phyloP scores from a whole-genome alignment of 2,113 vertebrate genomes.

The Bettongia penicillata region DNA sequence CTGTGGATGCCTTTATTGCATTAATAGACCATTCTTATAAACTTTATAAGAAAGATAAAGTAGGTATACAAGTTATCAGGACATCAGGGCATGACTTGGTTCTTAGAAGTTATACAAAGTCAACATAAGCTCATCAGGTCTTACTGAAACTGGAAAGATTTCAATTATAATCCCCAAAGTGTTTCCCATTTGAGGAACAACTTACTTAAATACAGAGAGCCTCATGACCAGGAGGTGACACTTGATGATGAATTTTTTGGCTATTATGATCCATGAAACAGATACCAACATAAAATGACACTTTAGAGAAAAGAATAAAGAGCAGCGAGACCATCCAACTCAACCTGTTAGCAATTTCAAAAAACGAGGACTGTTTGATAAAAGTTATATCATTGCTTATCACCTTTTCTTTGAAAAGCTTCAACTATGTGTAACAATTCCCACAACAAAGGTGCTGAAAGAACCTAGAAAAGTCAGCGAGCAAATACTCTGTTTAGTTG shows the following conservation, averaged over 20 bases:
- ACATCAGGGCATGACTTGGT: neutral
- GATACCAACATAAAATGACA: neutral
- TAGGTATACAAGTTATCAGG: neutral
- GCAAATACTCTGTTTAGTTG: neutral
- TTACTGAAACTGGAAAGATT: neutral
- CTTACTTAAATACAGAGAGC: neutral
- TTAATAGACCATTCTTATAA: neutral
- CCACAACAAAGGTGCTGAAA: neutral
- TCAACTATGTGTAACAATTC: neutral
- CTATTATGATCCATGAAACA: neutral
- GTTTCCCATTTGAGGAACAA: neutral
- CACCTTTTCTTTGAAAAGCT: no score
- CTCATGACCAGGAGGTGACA: neutral
- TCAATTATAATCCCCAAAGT: neutral
- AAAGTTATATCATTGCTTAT: neutral
- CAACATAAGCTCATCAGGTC: neutral
- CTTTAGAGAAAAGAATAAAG: neutral
- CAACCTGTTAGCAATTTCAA: neutral
- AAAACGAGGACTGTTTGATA: neutral
- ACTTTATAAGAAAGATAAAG: neutral
- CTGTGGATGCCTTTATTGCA: neutral
- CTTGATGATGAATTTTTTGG: neutral
- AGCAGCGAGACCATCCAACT: neutral
- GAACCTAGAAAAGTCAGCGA: neutral
- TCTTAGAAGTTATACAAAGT: neutral